These are phyloP conservation scores for Otolemur garnettii DNA, from an alignment of 2,113 vertebrate genomes.

Conservation along the genomic window DNA sequence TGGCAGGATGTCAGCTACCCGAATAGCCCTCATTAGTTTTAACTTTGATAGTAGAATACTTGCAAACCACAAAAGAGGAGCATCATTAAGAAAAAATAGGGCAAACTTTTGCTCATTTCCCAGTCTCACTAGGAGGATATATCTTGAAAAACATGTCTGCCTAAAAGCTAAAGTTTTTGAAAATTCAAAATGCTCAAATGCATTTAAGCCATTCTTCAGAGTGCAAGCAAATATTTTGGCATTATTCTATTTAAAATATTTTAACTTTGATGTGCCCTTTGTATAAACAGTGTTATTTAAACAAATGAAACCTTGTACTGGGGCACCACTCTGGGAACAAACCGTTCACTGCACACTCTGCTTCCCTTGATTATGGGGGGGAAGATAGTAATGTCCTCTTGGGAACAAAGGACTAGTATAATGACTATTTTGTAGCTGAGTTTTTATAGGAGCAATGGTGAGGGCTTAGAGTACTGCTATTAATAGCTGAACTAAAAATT, in stretches of 20 bases:
- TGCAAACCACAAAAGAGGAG: slow-evolving; percentile 57
- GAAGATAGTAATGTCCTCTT: slow-evolving; percentile 7
- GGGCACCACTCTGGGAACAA: slow-evolving; percentile 53
- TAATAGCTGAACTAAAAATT: neutral
- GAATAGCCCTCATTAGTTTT: neutral
- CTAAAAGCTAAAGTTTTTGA: slow-evolving; percentile 41
- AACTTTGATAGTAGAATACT: slow-evolving; percentile 50
- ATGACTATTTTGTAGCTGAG: neutral
- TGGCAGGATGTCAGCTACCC: neutral
- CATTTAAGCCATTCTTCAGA: slow-evolving; percentile 69
- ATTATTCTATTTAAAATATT: slow-evolving; percentile 75
- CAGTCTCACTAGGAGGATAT: neutral
- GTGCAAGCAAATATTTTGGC: slow-evolving; percentile 68
- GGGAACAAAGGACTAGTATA: neutral
- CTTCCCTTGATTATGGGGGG: neutral
- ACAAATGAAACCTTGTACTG: slow-evolving; percentile 60
- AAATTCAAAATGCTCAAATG: slow-evolving; percentile 61
- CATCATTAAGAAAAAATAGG: slow-evolving; percentile 8
- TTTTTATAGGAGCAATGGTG: slow-evolving; percentile 3
- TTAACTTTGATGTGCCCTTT: slow-evolving; percentile 73
- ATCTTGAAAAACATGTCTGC: slow-evolving; percentile 47
- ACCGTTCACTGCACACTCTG: neutral
- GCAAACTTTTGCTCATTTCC: slow-evolving; percentile 50
- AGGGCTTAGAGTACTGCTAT: neutral
- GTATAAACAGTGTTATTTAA: slow-evolving; percentile 71